A percentile compares a stretch with the other conserved stretches of the same genome.
phyloP scores from a whole-genome alignment of 2,888 invertebrate genomes.

The Cosmorhoe ocellata region DNA sequence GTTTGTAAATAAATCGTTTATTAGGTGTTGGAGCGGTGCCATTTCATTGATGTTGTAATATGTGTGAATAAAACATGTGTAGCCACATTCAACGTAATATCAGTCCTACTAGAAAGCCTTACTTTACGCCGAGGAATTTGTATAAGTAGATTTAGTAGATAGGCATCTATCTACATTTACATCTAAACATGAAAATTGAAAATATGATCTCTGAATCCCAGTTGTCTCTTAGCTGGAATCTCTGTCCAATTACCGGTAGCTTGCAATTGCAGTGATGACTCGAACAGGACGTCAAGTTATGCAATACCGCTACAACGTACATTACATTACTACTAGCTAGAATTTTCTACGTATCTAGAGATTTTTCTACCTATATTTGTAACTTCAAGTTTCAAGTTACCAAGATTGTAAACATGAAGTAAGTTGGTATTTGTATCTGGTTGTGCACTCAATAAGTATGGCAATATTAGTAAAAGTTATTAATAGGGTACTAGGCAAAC shows the following conservation, averaged over 20 bases:
- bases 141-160: too few species aligned
- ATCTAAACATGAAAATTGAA: too few species aligned
- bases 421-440: too few species aligned
- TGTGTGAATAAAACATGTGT: constrained; percentile 5
- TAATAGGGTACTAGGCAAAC: constrained; percentile 12
- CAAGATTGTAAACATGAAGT: constrained; percentile 1
- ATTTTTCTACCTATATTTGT: constrained; percentile 4
- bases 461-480: background rate
- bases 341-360: constrained; percentile 16
- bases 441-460: too few species aligned
- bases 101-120: too few species aligned
- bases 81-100: background rate
- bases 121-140: too few species aligned
- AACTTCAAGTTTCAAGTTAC: constrained; percentile 2
- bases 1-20: constrained; percentile 51
- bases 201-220: too few species aligned
- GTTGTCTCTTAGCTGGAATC: too few species aligned
- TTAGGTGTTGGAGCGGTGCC: constrained; percentile 46
- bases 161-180: too few species aligned
- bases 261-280: constrained; percentile 24
- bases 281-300: constrained; percentile 30
- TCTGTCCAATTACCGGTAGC: constrained; percentile 10
- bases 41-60: constrained; percentile 45
- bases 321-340: constrained; percentile 21
- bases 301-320: constrained; percentile 29